Conservation (phyloP, 2,888 invertebrate genomes). For the Spilosoma lubricipeda region DNA sequence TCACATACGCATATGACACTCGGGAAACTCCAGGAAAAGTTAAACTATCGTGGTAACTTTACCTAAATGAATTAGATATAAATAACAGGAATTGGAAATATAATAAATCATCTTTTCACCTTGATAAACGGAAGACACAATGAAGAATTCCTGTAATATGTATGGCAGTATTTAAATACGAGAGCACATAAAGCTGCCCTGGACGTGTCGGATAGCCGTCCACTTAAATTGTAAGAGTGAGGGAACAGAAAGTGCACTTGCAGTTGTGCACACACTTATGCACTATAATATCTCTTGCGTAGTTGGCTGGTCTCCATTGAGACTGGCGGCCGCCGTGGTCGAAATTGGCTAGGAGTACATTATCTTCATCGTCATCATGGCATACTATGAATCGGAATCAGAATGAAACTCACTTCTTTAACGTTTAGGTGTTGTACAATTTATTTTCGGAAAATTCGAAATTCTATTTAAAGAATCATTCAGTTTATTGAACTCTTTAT, state of each 20-base stretch:
- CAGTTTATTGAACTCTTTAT: constrained; percentile 27
- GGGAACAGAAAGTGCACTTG: no score
- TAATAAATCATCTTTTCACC: neutral
- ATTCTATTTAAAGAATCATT: neutral
- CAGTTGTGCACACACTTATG: no score
- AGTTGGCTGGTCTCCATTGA: no score
- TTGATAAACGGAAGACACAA: neutral
- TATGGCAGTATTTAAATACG: no score
- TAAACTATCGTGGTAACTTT: neutral
- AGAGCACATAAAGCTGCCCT: no score
- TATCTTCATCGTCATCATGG: no score
- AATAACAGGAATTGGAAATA: neutral
- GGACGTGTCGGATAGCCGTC: no score
- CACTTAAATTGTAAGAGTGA: no score
- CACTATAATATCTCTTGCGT: no score
- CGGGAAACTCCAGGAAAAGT: neutral
- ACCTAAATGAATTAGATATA: neutral
- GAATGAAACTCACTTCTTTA: neutral
- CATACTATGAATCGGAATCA: neutral
- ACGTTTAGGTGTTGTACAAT: neutral
- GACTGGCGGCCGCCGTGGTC: no score
- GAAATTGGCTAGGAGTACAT: no score
- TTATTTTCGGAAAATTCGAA: constrained; percentile 1
- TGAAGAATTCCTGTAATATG: no score
- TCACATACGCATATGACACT: neutral